These are phyloP conservation scores for Myoxocephalus aenaeus DNA, from an alignment of 2,797 vertebrate species.

Conservation along the genomic window DNA sequence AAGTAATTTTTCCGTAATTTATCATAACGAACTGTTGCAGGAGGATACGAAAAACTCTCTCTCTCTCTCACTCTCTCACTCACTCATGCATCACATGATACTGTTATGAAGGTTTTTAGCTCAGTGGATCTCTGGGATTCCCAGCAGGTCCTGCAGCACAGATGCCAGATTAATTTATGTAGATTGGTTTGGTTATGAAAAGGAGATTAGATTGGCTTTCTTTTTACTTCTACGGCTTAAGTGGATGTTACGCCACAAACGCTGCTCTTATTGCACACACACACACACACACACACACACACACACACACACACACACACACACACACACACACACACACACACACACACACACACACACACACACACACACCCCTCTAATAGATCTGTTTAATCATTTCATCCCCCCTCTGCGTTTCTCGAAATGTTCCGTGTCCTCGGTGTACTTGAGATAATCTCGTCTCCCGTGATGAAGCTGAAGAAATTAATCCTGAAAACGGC, in stretches of 20 bases:
- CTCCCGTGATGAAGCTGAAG: constrained; percentile 55
- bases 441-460: constrained; percentile 58
- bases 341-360: too few species aligned
- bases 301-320: too few species aligned
- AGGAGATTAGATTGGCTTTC: constrained; percentile 20
- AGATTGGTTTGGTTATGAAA: constrained; percentile 33
- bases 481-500: constrained; percentile 53
- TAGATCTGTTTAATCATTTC: constrained; percentile 12
- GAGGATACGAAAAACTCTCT: too few species aligned
- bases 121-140: constrained; percentile 28
- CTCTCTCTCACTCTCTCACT: too few species aligned
- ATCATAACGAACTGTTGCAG: too few species aligned
- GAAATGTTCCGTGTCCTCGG: constrained; percentile 28
- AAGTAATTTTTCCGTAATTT: too few species aligned
- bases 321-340: too few species aligned
- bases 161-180: constrained; percentile 39
- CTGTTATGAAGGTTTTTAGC: constrained; percentile 6
- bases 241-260: constrained; percentile 22
- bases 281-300: not conserved
- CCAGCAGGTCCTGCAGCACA: constrained; percentile 1
- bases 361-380: too few species aligned
- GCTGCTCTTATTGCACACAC: constrained; percentile 32
- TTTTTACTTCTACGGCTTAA: constrained; percentile 6
- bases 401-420: not conserved
- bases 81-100: not conserved